Conservation (phyloP, 2,113 vertebrate genomes). For the Agapornis roseicollis region DNA sequence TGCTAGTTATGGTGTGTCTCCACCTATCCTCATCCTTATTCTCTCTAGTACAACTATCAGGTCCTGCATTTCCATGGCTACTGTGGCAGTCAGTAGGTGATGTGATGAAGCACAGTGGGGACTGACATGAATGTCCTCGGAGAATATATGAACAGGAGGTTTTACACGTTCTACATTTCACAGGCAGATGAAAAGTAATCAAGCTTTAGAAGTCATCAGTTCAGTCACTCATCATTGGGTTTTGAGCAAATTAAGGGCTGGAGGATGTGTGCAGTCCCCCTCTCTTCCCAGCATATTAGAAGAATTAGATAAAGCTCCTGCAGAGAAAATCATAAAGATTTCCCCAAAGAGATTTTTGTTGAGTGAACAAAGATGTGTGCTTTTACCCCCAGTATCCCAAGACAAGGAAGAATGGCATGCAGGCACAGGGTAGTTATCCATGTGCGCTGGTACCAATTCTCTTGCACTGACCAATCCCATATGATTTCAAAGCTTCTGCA, state of each 20-base stretch:
- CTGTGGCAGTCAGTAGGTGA: neutral
- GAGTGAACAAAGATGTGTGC: neutral
- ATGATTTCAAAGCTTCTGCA: neutral
- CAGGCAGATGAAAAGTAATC: slow-evolving; percentile 28
- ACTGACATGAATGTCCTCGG: neutral
- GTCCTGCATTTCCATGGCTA: neutral
- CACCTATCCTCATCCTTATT: neutral
- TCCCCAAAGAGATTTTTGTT: neutral
- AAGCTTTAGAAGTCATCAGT: slow-evolving; percentile 23
- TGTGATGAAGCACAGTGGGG: neutral
- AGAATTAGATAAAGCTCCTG: neutral
- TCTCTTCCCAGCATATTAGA: neutral
- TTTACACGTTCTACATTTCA: neutral
- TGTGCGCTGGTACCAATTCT: neutral
- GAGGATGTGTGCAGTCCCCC: neutral
- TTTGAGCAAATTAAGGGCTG: neutral
- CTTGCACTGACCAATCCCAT: neutral
- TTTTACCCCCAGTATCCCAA: neutral
- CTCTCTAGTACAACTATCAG: neutral
- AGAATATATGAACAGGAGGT: neutral
- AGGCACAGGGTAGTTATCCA: neutral
- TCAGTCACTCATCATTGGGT: neutral
- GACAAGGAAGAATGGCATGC: neutral
- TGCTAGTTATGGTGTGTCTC: fast-evolving
- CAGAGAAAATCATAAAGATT: neutral